These are phyloP conservation scores for Tenthredo amoena DNA, from an alignment of 2,888 invertebrate genomes.

Conservation along the genomic window DNA sequence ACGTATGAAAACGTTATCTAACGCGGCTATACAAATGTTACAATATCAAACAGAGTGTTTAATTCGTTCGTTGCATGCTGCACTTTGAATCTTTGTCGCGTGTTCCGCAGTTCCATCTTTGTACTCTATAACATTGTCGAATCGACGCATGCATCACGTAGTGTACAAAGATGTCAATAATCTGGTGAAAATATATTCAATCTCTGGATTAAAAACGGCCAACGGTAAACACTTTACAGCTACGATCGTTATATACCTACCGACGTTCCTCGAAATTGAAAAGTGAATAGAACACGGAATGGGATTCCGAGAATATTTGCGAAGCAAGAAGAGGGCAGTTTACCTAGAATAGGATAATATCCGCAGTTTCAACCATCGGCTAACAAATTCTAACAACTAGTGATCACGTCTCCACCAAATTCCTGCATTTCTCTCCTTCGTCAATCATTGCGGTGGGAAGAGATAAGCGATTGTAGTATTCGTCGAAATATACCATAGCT, in stretches of 20 bases:
- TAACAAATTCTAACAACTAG: background rate
- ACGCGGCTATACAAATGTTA: conserved; percentile 3
- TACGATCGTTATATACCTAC: too few species aligned
- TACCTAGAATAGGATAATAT: conserved; percentile 8
- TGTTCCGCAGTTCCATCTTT: background rate
- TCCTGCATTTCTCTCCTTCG: background rate
- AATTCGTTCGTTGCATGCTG: background rate
- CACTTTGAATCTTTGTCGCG: conserved; percentile 27
- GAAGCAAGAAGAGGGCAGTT: background rate
- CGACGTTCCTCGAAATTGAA: conserved; percentile 23
- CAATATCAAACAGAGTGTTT: conserved; percentile 7
- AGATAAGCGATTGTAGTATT: background rate
- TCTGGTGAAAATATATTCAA: background rate
- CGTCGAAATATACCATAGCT: background rate
- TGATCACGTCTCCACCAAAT: background rate
- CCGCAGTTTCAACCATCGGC: background rate
- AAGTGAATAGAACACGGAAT: conserved; percentile 29
- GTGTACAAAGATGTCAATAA: background rate
- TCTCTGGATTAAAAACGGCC: background rate
- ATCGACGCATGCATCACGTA: background rate
- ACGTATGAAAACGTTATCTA: conserved; percentile 6
- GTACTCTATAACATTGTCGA: background rate
- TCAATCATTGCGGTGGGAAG: background rate
- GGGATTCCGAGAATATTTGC: conserved; percentile 14
- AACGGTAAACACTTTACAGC: background rate